Evolutionary conservation across 2,888 invertebrate species (phyloP).

Genomic region (Gisinianus flammeolus): DNA sequence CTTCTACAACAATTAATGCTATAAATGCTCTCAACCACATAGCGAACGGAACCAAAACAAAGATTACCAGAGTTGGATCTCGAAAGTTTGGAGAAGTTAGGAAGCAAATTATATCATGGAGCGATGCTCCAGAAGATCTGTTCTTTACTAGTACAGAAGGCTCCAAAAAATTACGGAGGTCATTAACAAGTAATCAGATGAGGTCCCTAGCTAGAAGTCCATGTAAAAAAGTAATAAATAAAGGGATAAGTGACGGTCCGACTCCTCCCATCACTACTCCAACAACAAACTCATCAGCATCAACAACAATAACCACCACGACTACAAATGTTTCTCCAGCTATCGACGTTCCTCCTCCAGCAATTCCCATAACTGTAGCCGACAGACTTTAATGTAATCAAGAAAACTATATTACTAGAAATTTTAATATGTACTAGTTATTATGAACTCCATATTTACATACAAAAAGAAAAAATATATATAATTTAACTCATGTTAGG

Average conservation of each 20-base stretch:
- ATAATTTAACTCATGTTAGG: neutral
- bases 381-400: constrained; percentile 17
- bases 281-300: neutral
- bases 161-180: constrained; percentile 84
- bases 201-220: constrained; percentile 85
- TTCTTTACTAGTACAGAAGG: constrained; percentile 90
- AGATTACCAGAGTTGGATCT: constrained; percentile 75
- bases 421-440: neutral
- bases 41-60: constrained; percentile 75
- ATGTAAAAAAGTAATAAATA: constrained; percentile 63
- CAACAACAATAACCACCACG: constrained; percentile 23
- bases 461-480: neutral
- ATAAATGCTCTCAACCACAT: constrained; percentile 66
- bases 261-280: constrained; percentile 37
- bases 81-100: constrained; percentile 63
- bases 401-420: neutral
- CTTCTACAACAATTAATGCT: constrained; percentile 56
- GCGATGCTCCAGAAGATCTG: constrained; percentile 97
- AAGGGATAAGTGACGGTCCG: constrained; percentile 41
- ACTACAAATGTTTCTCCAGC: constrained; percentile 34
- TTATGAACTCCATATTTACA: neutral
- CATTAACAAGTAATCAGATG: constrained; percentile 78
- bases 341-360: neutral
- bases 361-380: constrained; percentile 8
- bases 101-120: constrained; percentile 95